Conservation (phyloP, 2,113 vertebrate species). For the Crotophaga sulcirostris region DNA sequence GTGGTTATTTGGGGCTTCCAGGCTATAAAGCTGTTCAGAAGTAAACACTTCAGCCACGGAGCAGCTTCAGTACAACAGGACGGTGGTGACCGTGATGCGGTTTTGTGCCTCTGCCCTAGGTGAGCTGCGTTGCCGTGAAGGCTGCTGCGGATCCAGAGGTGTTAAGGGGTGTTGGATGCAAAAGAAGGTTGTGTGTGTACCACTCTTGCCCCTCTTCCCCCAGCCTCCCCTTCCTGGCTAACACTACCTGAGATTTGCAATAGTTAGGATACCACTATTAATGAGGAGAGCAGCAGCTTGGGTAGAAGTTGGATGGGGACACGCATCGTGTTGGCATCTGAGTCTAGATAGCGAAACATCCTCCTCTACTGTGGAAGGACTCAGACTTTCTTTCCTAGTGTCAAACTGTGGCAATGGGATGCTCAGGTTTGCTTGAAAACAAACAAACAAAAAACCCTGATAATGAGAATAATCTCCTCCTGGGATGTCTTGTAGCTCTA, state of each 20-base stretch:
- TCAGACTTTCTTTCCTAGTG: background rate
- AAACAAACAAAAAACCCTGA: background rate
- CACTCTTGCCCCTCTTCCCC: background rate
- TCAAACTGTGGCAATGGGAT: accelerated
- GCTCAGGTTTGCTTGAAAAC: background rate
- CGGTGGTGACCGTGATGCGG: accelerated
- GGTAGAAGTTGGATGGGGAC: background rate
- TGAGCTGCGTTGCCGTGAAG: accelerated
- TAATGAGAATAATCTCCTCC: background rate
- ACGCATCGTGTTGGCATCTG: background rate
- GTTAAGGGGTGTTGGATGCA: background rate
- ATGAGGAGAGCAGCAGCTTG: background rate
- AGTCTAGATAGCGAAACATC: accelerated
- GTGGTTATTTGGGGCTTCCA: background rate
- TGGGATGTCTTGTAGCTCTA: background rate
- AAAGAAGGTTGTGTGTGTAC: background rate
- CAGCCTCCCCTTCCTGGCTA: background rate
- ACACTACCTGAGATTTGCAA: background rate
- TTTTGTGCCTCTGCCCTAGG: background rate
- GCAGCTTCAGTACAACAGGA: accelerated
- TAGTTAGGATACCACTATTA: background rate
- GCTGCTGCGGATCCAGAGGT: background rate
- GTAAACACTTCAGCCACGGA: accelerated
- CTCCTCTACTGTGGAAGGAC: background rate
- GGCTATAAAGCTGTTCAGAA: background rate